phyloP scores from a whole-genome alignment of 2,113 vertebrate species.

The Reinhardtius hippoglossoides region DNA sequence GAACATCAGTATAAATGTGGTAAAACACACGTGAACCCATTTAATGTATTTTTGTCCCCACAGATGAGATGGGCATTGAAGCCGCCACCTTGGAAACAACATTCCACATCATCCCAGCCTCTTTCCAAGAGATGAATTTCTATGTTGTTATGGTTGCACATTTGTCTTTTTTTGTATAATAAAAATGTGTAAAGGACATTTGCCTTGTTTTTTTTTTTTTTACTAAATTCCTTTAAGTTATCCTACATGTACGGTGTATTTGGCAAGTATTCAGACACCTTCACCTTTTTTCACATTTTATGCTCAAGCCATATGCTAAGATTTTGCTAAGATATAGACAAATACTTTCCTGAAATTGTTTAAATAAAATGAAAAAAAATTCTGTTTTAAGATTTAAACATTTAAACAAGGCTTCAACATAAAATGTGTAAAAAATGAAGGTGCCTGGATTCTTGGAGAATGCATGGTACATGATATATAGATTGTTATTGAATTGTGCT shows the following conservation, averaged over 20 bases:
- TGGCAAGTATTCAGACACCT: too few relatives aligned
- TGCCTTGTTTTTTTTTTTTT: not conserved
- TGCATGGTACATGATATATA: too few relatives aligned
- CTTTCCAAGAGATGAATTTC: constrained; percentile 36
- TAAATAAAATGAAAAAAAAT: too few relatives aligned
- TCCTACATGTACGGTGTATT: not conserved
- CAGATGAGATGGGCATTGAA: constrained; percentile 54
- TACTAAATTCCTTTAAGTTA: not conserved
- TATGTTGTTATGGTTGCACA: constrained; percentile 55
- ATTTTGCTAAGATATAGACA: too few relatives aligned
- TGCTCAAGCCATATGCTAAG: too few relatives aligned
- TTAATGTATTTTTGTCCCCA: not conserved
- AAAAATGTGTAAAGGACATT: constrained; percentile 61
- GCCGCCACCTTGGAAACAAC: constrained; percentile 47
- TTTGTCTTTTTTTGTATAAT: constrained; percentile 59
- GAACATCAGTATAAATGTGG: not conserved
- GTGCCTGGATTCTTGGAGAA: too few relatives aligned
- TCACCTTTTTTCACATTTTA: not conserved
- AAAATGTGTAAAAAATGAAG: too few relatives aligned
- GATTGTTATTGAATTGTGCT: too few relatives aligned
- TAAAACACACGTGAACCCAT: not conserved
- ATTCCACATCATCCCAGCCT: constrained; percentile 36
- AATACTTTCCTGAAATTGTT: too few relatives aligned
- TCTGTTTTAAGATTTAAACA: too few relatives aligned
- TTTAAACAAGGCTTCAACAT: too few relatives aligned